Evolutionary conservation across 2,888 invertebrate genomes (phyloP).

Genomic region (Exocentrus adspersus): DNA sequence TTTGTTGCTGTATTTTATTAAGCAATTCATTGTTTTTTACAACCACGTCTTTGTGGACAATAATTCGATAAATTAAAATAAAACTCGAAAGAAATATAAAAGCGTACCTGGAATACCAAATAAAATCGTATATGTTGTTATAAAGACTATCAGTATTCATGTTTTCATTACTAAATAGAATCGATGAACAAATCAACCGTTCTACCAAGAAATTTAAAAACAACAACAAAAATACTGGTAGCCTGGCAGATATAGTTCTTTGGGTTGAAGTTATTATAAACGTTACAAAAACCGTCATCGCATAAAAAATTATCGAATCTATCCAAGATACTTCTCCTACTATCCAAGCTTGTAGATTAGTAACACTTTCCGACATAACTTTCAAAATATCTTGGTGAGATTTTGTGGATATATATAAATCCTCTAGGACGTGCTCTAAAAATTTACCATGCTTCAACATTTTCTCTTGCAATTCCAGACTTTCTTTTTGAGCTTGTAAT

Average conservation of each 20-base stretch:
- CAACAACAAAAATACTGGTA: constrained; percentile 67
- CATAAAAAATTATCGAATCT: constrained; percentile 71
- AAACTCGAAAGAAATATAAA: constrained; percentile 57
- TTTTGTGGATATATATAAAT: constrained; percentile 65
- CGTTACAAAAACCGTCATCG: constrained; percentile 64
- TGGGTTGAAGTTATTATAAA: constrained; percentile 69
- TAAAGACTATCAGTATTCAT: constrained; percentile 53
- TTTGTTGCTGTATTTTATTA: constrained; percentile 61
- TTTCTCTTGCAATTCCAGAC: constrained; percentile 64
- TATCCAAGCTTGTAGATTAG: constrained; percentile 69
- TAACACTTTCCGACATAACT: constrained; percentile 54
- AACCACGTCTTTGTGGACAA: constrained; percentile 62
- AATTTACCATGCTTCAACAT: constrained; percentile 66
- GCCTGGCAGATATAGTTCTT: constrained; percentile 67
- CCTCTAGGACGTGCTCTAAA: constrained; percentile 67
- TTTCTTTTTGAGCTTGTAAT: constrained; percentile 64
- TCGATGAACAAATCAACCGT: constrained; percentile 57
- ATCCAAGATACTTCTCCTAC: constrained; percentile 73
- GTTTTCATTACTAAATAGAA: constrained; percentile 38
- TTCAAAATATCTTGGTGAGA: constrained; percentile 67
- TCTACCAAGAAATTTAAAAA: constrained; percentile 66
- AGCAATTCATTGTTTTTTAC: constrained; percentile 62
- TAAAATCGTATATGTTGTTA: constrained; percentile 60
- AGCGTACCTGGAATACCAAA: constrained; percentile 64
- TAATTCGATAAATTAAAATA: constrained; percentile 57